Base-by-base conservation (phyloP, 2,113 vertebrate species). In the Clarias macrocephalus region DNA sequence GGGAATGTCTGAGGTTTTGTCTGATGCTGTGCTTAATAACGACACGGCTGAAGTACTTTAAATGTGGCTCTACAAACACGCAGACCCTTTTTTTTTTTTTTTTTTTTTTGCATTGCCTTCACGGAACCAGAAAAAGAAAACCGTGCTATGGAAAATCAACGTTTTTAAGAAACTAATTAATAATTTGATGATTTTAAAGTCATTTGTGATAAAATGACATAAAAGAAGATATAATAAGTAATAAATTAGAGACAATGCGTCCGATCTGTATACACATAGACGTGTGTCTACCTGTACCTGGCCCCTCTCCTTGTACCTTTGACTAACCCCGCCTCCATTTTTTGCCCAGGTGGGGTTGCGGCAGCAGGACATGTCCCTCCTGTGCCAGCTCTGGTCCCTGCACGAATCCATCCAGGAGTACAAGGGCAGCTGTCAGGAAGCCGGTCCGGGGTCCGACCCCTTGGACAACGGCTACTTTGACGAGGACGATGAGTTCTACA, bases 401-500 rank as follows among this genome's bases (percentile, higher is more conserved):
- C 97, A 99, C 1, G 99, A 99, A 91, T 99, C 98, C 0, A 99
- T 99, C 92, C 99, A 99, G 94, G 99, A 99, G 89, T 99, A 99
- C 91, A 99, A 99, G 94, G 98, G 98, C 80, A 97, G 96, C 54
- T 99, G 97, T 93, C 98, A 99, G 93, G 95, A 96, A 72, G 97
- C 97, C 23, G 97, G 96, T 65, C 95, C 97, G 84, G 96, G 95
- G 19, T 96, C 96, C 0, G 96, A 96, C 90, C 94, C 96, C 92
- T 92, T 97, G 95, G 98, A 99, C 91, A 99, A 99, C 1, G 97
- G 98, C 15, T 99, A 95, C 95, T 99, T 98, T 33, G 97, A 99
- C 12, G 98, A 99, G 89, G 97, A 99, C 8, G 97, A 99, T 5
- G 98, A 98, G 42, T 97, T 96, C 68, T 97, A 97, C 92, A 95